phyloP scores from a whole-genome alignment of 2,797 vertebrate species.

The Coccyzus lansbergi region DNA sequence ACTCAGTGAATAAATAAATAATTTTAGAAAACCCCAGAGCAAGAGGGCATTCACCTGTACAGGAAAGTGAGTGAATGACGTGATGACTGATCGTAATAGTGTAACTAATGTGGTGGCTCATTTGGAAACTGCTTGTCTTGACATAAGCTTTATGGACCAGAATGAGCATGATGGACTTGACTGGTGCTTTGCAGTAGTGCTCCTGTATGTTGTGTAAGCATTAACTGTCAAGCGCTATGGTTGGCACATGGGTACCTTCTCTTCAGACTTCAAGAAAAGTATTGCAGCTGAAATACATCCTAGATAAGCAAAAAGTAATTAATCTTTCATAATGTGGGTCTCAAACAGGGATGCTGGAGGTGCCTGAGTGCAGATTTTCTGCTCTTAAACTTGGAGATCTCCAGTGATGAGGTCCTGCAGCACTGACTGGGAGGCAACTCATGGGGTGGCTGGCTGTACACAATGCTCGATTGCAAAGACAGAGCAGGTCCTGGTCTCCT shows the following conservation, averaged over 20 bases:
- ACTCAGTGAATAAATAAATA: not conserved
- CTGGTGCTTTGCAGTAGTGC: not conserved
- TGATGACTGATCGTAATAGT: not conserved
- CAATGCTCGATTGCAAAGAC: rapidly evolving
- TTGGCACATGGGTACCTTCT: not conserved
- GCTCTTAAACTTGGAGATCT: not conserved
- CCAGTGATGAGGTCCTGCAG: not conserved
- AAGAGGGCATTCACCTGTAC: not conserved
- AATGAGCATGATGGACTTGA: not conserved
- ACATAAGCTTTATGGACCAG: not conserved
- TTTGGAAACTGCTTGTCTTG: not conserved
- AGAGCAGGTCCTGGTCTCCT: not conserved
- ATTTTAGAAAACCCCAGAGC: rapidly evolving
- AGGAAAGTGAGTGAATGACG: not conserved
- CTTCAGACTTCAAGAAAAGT: not conserved
- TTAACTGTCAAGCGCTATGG: not conserved
- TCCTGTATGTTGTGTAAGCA: not conserved
- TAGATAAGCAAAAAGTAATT: not conserved
- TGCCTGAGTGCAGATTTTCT: not conserved
- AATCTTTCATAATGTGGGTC: not conserved
- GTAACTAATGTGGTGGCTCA: not conserved
- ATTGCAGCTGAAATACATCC: not conserved
- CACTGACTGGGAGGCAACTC: not conserved
- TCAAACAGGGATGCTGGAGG: not conserved
- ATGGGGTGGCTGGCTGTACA: not conserved